Evolutionary conservation across 2,888 invertebrate species (phyloP).

Genomic region (Lydus trimaculatus): DNA sequence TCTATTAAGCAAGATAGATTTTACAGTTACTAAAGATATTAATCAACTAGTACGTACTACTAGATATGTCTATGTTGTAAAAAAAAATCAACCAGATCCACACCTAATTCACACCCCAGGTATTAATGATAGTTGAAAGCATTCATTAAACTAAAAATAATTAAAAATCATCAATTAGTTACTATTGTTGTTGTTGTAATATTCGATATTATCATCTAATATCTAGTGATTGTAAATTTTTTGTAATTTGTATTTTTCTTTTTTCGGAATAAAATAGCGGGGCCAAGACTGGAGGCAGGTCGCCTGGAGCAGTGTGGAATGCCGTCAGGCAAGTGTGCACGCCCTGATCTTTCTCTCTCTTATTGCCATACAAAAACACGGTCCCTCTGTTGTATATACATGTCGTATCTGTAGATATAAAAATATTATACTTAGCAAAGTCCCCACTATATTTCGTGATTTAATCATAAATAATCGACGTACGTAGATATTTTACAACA

Average conservation of each 20-base stretch:
- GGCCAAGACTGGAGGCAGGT: constrained; percentile 51
- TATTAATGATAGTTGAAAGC: constrained; percentile 17
- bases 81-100: constrained; percentile 3
- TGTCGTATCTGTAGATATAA: constrained; percentile 8
- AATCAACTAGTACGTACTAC: constrained; percentile 20
- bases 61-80: not conserved
- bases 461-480: not conserved
- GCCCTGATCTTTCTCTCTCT: constrained; percentile 48
- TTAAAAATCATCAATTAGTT: not conserved
- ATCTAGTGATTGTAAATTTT: not conserved
- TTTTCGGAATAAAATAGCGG: constrained; percentile 14
- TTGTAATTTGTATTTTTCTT: not conserved
- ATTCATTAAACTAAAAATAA: not conserved
- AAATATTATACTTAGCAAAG: constrained; percentile 7
- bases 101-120: constrained; percentile 31
- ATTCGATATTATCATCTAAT: not conserved
- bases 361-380: constrained; percentile 17
- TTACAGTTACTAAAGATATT: constrained; percentile 35
- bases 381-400: constrained; percentile 23
- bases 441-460: constrained; percentile 1
- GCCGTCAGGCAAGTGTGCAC: constrained; percentile 62
- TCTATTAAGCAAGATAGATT: constrained; percentile 33
- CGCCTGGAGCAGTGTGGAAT: constrained; percentile 59
- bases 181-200: not conserved
- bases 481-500: constrained; percentile 1